Evolutionary conservation across 2,113 vertebrate genomes (phyloP), one percentile per base, ranked within the genome.

Genomic region (Mirounga angustirostris): DNA sequence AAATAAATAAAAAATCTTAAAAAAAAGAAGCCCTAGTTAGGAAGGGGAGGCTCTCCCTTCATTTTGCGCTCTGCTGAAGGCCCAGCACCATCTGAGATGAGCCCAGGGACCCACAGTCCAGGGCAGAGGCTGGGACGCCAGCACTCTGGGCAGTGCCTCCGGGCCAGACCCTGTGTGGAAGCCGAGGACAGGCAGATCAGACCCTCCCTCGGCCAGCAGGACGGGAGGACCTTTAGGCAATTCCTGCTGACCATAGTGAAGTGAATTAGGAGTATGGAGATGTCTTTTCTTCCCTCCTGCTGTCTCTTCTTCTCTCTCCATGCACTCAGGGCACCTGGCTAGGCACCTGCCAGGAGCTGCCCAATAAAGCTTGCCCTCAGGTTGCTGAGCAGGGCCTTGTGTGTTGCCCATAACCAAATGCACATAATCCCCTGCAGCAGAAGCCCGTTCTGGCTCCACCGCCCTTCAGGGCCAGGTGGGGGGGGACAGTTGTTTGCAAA

Each of bases 381-480:
- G 54, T 63, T 40, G 19, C 67, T 9, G 52, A 92, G 30, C 56
- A 80, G 59, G 63, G n/a, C n/a, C 80, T 67, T 78, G 43, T 14
- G 7, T 7, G 50, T 43, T 43, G 61, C 78, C 56, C 30, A 10
- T 54, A 52, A 86, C n/a, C 30, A 5, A n/a, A 26, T 16, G 0
- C 21, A 11, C 12, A 46, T 14, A 24, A 24, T 3, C 36, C 13
- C 11, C 24, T 24, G 16, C 0, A 10, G 69, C 56, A 46, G 67
- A 94, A 67, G 58, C 19, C 12, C 5, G 18, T 58, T 92, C 22
- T 11, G 1, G 63, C 6, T 58, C 30, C 4, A 58, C 26, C 3
- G 0, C 10, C 4, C 11, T 19, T 10, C 4, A 5, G 12, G 14
- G 54, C 16, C 36, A 36, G 36, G 36, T 36, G 14, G 8, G 16